Base-by-base conservation (phyloP, 2,797 vertebrate species). In the Sebastiscus tertius region DNA sequence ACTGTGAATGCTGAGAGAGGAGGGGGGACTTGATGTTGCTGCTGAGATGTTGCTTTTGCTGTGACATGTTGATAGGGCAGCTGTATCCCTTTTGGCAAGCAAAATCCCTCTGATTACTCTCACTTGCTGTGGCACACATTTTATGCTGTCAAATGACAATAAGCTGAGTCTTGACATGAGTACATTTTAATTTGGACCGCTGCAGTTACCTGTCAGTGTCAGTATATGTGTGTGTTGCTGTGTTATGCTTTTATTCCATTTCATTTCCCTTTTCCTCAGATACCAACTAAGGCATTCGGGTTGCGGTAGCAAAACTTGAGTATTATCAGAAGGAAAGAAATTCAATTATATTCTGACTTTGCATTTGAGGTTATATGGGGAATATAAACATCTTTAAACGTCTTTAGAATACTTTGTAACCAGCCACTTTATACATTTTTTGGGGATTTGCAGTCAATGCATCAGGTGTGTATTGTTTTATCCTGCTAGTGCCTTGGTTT, bases 1-100 rank as follows among this genome's bases (percentile, higher is more conserved):
- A 46, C 13, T 16, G 12, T 36, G 16, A 36, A 39, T 49, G 59
- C 69, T 42, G 54, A 68, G 62, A 66, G 66, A 5, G 39, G 39
- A 24, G 6, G 20, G 39, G 54, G 4, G 20, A 56, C 10, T 29
- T 5, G 4, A 29, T 20, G 29, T 66, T 67, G 5, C 52, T 24
- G 8, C 62, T 33, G 18, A n/a, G 52, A 62, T 26, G 27, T 24
- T 27, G 33, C 59, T 31, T 60, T 55, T 85, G 83, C 82, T 90
- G 80, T 87, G 85, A 90, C 83, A 58, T 26, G 12, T 67, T 69
- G 67, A 72, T 2, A 24, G 42, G 75, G 63, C 79, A 79, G 72
- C 46, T 69, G 39, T 46, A 22, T 83, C 55, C 46, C 31, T 46
- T 62, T 64, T 64, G 52, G 22, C 26, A 59, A 77, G 72, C 68